phyloP scores from a whole-genome alignment of 1,140 invertebrate species.

The Frieseomelitta varia region DNA sequence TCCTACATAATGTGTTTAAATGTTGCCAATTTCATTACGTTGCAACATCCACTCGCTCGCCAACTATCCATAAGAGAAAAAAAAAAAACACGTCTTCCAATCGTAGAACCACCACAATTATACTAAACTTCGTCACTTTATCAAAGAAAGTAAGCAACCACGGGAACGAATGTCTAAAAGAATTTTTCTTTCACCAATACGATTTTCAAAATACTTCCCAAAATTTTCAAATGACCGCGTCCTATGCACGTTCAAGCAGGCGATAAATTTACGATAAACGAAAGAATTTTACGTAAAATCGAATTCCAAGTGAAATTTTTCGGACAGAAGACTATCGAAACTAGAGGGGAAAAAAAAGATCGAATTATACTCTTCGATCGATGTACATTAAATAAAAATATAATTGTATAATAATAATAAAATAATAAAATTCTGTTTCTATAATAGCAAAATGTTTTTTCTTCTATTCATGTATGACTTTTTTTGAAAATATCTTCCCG shows the following conservation, averaged over 20 bases:
- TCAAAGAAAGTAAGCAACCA: not conserved
- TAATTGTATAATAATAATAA: too few species aligned
- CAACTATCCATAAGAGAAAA: not conserved
- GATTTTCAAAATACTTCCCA: not conserved
- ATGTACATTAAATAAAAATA: not conserved
- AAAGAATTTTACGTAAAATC: not conserved
- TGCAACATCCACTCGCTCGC: not conserved
- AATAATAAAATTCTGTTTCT: not conserved
- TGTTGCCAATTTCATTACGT: slow-evolving; percentile 7
- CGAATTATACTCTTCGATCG: not conserved
- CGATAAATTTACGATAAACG: slow-evolving; percentile 8
- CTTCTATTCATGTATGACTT: not conserved
- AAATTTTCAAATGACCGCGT: not conserved
- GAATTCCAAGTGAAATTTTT: slow-evolving; percentile 31
- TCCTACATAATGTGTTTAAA: not conserved
- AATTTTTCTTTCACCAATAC: too few species aligned
- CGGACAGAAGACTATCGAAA: slow-evolving; percentile 16
- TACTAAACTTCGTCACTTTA: not conserved
- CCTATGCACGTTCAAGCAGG: slow-evolving; percentile 23
- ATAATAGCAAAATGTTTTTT: not conserved
- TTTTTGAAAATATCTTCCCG: not conserved
- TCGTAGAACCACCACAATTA: not conserved
- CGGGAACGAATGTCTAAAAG: too few species aligned
- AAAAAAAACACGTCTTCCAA: slow-evolving; percentile 11
- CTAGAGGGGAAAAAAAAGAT: slow-evolving; percentile 35